Percentiles rank a stretch among this genome's conserved stretches.
These are phyloP conservation scores for Amphibalanus amphitrite DNA, from an alignment of 1,140 invertebrate genomes.

Conservation along the genomic window DNA sequence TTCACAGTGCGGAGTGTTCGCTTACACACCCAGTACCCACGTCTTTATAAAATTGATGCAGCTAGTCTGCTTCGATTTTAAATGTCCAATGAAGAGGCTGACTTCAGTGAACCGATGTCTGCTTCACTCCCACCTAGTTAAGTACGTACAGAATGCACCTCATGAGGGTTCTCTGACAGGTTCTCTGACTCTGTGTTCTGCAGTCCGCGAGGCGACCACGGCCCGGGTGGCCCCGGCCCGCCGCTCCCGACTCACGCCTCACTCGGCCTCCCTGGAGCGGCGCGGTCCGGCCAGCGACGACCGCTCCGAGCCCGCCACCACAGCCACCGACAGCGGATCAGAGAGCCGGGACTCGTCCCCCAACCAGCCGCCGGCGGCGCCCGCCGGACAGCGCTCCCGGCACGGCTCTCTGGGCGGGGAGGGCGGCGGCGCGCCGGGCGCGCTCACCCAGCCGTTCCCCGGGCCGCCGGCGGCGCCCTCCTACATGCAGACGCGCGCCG, in stretches of 20 bases:
- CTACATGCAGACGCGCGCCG: not conserved
- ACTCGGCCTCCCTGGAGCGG: not conserved
- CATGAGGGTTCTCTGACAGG: too few species aligned
- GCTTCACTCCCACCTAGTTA: too few species aligned
- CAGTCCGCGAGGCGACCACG: not conserved
- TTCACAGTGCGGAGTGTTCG: too few species aligned
- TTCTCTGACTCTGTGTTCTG: too few species aligned
- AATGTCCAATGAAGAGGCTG: too few species aligned
- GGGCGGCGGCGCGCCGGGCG: not conserved
- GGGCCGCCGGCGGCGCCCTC: not conserved
- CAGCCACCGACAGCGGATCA: constrained; percentile 3
- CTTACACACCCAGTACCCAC: too few species aligned
- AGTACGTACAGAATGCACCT: too few species aligned
- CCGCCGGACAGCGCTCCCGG: too few species aligned
- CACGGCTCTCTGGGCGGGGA: not conserved
- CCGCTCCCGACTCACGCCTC: not conserved
- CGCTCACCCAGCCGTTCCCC: not conserved
- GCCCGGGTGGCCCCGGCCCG: not conserved
- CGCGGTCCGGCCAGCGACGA: not conserved
- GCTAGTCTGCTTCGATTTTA: too few species aligned
- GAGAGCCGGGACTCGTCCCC: constrained; percentile 2
- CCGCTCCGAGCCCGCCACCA: constrained; percentile 3
- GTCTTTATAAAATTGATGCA: too few species aligned
- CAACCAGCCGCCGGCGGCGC: not conserved
- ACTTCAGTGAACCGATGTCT: too few species aligned